A percentile compares a stretch with the other conserved stretches of the same genome.
Evolutionary conservation across 1,140 invertebrate species (phyloP).

Genomic region (Parasteatoda tepidariorum): DNA sequence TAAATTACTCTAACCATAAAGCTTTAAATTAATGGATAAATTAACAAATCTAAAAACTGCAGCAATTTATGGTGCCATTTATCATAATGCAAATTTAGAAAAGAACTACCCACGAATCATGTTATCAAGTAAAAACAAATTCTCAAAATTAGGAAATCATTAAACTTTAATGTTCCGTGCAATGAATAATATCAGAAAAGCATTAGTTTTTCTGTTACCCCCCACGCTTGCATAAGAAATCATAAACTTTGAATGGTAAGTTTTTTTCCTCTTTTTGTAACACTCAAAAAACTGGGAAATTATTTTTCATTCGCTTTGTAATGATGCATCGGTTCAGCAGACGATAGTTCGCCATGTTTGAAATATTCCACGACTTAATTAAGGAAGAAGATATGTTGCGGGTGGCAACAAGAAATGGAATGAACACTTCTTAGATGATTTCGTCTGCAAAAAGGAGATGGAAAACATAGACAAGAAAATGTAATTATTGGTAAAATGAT

Average conservation of each 20-base stretch:
- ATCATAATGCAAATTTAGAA: neutral
- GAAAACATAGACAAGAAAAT: conserved; percentile 51
- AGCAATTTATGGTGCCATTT: neutral
- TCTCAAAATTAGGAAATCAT: conserved; percentile 24
- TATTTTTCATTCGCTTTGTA: conserved; percentile 16
- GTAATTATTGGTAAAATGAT: conserved; percentile 61
- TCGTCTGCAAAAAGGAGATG: conserved; percentile 34
- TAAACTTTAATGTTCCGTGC: conserved; percentile 17
- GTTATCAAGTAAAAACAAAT: conserved; percentile 29
- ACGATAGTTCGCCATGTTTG: conserved; percentile 5
- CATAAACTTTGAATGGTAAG: conserved; percentile 11
- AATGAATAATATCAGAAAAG: conserved; percentile 43
- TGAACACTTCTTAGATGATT: conserved; percentile 37
- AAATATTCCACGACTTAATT: conserved; percentile 57
- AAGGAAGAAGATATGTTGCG: conserved; percentile 22
- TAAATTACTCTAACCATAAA: too few species aligned
- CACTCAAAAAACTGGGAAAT: neutral
- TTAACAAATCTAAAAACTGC: too few species aligned
- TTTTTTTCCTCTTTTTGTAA: neutral
- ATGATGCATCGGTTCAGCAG: neutral
- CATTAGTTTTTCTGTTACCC: conserved; percentile 26
- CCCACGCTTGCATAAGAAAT: neutral
- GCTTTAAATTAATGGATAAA: too few species aligned
- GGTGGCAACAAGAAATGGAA: neutral
- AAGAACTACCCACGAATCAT: conserved; percentile 10